Base-by-base conservation (phyloP, 2,888 invertebrate genomes). In the Caenorhabditis wallacei region DNA sequence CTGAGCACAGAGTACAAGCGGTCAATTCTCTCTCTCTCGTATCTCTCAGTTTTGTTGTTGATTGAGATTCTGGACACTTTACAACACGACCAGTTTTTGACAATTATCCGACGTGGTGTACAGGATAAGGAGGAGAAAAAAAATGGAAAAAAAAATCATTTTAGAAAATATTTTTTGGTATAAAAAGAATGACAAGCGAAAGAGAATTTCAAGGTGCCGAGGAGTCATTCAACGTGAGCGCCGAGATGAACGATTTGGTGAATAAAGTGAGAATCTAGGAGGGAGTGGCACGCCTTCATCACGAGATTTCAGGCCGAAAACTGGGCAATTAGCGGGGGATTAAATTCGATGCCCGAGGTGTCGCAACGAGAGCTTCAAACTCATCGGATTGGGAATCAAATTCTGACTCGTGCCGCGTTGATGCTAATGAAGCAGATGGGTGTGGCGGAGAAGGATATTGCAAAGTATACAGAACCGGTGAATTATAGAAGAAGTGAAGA, bases 161-260 rank as follows among this genome's bases (percentile, higher is more conserved):
- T 18, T 35, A 5, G 3, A 26, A n/a, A n/a, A n/a, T 30, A 30
- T 30, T 5, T 30, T 30, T 30, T 30, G 3, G 30, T 30, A 30
- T 30, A 8, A 30, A 30, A 30, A 8, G 30, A 30, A 30, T 30
- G 30, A 30, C 30, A 30, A 30, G 30, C 30, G 30, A 8, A 30
- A 8, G 30, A 30, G 30, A 30, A 30, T 5, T 30, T 3, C 30
- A 30, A 8, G n/a, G n/a, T n/a, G 26, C 46, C 51, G n/a, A 24
- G 43, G 35, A 63, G 63, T 37, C 56, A 8, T n/a, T 56, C 30
- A 30, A 51, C 51, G 61, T 70, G 5, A 56, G 54, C 26, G 56
- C 8, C 4, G 70, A 79, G 35, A 64, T 79, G 64, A 79, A 37
- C n/a, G 63, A 64, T 22, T 48, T 79, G 51, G 71, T 79, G 40